A percentile compares a stretch with the other conserved stretches of the same genome.
Evolutionary conservation across 2,113 vertebrate species (phyloP).

Genomic region (Ceyx margarethae): DNA sequence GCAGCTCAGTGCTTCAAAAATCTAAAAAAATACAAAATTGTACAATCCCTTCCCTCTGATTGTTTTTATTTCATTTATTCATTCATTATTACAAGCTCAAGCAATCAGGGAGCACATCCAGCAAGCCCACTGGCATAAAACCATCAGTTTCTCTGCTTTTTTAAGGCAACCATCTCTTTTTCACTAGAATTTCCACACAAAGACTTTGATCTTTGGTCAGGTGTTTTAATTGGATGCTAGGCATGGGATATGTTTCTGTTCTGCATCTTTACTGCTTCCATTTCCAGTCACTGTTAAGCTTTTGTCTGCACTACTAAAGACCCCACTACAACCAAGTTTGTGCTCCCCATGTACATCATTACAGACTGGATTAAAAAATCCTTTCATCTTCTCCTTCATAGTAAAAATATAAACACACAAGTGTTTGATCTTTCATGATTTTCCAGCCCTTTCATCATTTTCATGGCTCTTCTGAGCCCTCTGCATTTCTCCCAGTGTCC

Average conservation of each 20-base stretch:
- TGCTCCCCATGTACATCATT: background rate
- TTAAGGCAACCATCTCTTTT: background rate
- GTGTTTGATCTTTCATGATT: background rate
- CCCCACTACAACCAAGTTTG: background rate
- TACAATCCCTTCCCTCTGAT: background rate
- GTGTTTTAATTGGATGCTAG: background rate
- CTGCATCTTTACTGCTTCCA: background rate
- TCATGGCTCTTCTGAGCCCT: background rate
- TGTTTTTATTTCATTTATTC: background rate
- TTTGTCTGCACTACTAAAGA: background rate
- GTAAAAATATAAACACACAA: conserved; percentile 1
- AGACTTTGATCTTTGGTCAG: background rate
- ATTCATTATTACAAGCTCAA: background rate
- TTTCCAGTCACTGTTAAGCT: background rate
- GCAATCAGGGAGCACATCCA: background rate
- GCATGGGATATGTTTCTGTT: background rate
- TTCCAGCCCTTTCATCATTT: background rate
- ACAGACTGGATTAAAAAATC: background rate
- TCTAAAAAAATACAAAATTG: background rate
- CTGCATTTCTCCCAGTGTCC: background rate
- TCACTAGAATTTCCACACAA: background rate
- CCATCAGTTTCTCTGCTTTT: background rate
- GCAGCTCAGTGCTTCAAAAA: background rate
- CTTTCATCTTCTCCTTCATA: conserved; percentile 16
- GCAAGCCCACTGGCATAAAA: background rate